Evolutionary conservation across 2,888 invertebrate species (phyloP).

Genomic region (Chloromyia formosa): DNA sequence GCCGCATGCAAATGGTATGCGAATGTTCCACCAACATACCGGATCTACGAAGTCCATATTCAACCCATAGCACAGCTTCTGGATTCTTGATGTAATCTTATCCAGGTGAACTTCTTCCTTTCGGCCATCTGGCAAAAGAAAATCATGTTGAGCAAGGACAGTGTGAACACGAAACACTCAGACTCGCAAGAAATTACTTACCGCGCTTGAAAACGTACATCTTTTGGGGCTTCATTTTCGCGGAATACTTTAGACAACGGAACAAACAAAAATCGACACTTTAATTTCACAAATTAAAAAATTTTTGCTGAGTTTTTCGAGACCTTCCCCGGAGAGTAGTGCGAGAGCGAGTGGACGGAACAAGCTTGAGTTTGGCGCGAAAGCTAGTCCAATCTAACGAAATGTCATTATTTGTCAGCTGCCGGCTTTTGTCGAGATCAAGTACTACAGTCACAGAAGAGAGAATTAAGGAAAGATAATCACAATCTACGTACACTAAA

Average conservation of each 20-base stretch:
- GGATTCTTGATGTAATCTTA: slow-evolving; percentile 96
- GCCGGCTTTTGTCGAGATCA: no score
- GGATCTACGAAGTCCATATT: slow-evolving; percentile 97
- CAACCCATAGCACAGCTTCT: slow-evolving; percentile 93
- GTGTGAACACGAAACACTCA: no score
- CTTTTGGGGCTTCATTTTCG: slow-evolving; percentile 55
- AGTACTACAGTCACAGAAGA: no score
- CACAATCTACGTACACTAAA: no score
- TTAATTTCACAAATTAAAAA: neutral
- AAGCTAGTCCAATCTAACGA: neutral
- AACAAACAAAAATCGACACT: no score
- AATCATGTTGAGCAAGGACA: no score
- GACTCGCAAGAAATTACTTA: slow-evolving; percentile 52
- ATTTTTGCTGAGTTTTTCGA: neutral
- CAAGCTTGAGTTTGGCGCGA: slow-evolving; percentile 29
- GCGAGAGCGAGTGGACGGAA: neutral
- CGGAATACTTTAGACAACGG: neutral
- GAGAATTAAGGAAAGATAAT: no score
- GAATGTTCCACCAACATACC: slow-evolving; percentile 69
- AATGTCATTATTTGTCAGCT: no score
- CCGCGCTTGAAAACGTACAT: slow-evolving; percentile 66
- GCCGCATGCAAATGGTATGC: no score
- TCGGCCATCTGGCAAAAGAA: slow-evolving; percentile 74
- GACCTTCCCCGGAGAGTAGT: no score
- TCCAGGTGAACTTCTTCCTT: slow-evolving; percentile 94